Percentiles rank a stretch among this genome's conserved stretches.
phyloP scores from a whole-genome alignment of 2,113 vertebrate species.

The Phocoena sinus region DNA sequence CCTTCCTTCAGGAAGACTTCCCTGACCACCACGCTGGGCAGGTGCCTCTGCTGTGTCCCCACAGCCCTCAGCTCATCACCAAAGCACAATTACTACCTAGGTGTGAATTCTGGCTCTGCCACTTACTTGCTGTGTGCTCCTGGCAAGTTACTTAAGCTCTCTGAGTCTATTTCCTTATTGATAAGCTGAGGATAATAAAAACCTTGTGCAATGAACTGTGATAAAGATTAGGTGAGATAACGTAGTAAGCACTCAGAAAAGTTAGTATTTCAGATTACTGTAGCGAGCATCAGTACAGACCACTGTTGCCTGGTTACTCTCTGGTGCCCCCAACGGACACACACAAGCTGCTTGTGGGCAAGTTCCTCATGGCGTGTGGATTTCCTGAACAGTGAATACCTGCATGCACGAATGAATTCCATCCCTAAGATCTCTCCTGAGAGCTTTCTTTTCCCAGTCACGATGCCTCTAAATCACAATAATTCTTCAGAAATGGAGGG shows the following conservation, averaged over 20 bases:
- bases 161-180: background rate
- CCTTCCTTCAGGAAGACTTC: background rate
- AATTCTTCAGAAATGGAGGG: slow-evolving; percentile 37
- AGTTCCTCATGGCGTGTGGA: background rate
- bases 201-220: background rate
- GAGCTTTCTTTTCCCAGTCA: slow-evolving; percentile 47
- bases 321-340: rapidly evolving
- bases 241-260: background rate
- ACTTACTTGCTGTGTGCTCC: background rate
- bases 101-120: background rate
- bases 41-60: background rate
- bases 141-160: background rate
- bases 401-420: slow-evolving; percentile 47
- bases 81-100: background rate
- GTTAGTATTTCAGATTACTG: background rate
- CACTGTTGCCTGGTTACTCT: background rate
- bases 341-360: background rate
- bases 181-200: background rate
- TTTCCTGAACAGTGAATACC: background rate
- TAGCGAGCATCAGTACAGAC: rapidly evolving
- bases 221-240: background rate
- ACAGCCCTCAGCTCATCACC: background rate
- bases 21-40: background rate
- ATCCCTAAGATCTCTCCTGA: background rate
- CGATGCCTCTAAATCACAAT: slow-evolving; percentile 5